Evolutionary conservation across 2,113 vertebrate species (phyloP).

Genomic region (Ciconia maguari): DNA sequence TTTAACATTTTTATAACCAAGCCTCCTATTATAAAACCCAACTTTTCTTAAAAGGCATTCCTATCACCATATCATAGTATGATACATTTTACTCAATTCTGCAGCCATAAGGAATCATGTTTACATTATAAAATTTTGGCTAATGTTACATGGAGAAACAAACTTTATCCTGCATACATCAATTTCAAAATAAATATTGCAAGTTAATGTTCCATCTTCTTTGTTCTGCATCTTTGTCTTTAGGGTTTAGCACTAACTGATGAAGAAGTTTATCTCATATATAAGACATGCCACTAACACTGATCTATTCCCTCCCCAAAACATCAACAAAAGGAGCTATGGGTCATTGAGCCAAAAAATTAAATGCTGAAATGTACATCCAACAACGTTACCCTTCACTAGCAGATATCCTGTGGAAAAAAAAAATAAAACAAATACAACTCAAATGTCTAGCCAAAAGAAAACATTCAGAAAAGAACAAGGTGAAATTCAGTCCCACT

Average conservation of each 20-base stretch:
- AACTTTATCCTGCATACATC: not conserved
- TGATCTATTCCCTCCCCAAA: constrained; percentile 13
- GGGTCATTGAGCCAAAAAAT: constrained; percentile 65
- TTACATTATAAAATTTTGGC: not conserved
- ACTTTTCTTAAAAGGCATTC: not conserved
- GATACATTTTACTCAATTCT: not conserved
- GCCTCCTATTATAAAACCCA: not conserved
- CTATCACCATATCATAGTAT: not conserved
- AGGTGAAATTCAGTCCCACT: not conserved
- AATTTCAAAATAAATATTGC: not conserved
- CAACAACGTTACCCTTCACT: not conserved
- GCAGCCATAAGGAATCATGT: not conserved
- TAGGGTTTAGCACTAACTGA: not conserved
- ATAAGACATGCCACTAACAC: not conserved
- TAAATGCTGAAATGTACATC: constrained; percentile 29
- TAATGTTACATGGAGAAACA: not conserved
- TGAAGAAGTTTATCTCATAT: not conserved
- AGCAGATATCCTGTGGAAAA: not conserved
- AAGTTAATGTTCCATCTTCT: not conserved
- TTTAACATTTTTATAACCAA: not conserved
- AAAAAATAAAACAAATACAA: not conserved
- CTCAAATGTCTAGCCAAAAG: not conserved
- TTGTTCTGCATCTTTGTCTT: not conserved
- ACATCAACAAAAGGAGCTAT: constrained; percentile 14
- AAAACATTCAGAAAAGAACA: constrained; percentile 4